Evolutionary conservation across 2,888 invertebrate species (phyloP).

Genomic region (Drosophila tanythrix): DNA sequence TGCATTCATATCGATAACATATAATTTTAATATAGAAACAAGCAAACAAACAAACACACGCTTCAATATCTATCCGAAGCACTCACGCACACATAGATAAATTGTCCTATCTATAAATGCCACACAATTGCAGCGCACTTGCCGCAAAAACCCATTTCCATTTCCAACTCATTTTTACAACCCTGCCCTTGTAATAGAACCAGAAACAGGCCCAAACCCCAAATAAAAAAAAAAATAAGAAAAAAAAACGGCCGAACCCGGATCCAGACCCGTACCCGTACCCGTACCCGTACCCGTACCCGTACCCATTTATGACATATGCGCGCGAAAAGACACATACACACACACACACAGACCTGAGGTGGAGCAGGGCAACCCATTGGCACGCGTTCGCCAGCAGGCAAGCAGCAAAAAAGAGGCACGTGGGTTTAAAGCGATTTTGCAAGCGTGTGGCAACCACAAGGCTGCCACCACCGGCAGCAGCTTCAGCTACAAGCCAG

Average conservation of each 20-base stretch:
- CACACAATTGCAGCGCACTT: conserved; percentile 72
- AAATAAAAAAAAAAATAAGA: not conserved
- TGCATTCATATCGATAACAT: conserved; percentile 55
- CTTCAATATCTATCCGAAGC: conserved; percentile 55
- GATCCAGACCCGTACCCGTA: not conserved
- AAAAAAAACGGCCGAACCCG: conserved; percentile 5
- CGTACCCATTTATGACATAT: conserved; percentile 69
- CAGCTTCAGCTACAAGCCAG: not conserved
- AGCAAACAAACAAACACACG: conserved; percentile 52
- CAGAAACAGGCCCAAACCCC: conserved; percentile 35
- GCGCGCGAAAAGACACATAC: conserved; percentile 38
- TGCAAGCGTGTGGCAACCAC: conserved; percentile 48
- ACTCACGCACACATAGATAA: conserved; percentile 3
- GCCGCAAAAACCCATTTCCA: conserved; percentile 61
- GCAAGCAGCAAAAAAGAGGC: conserved; percentile 27
- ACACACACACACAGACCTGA: conserved; percentile 9
- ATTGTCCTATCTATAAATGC: conserved; percentile 65
- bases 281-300: not conserved
- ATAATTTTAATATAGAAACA: conserved; percentile 66
- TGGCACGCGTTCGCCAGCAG: conserved; percentile 24
- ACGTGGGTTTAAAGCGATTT: conserved; percentile 69
- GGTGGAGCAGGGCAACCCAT: conserved; percentile 18
- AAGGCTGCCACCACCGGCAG: conserved; percentile 12
- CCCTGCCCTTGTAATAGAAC: conserved; percentile 40
- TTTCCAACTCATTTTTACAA: conserved; percentile 65